Base-by-base conservation (phyloP, 2,888 invertebrate genomes). In the Acrobasis suavella region DNA sequence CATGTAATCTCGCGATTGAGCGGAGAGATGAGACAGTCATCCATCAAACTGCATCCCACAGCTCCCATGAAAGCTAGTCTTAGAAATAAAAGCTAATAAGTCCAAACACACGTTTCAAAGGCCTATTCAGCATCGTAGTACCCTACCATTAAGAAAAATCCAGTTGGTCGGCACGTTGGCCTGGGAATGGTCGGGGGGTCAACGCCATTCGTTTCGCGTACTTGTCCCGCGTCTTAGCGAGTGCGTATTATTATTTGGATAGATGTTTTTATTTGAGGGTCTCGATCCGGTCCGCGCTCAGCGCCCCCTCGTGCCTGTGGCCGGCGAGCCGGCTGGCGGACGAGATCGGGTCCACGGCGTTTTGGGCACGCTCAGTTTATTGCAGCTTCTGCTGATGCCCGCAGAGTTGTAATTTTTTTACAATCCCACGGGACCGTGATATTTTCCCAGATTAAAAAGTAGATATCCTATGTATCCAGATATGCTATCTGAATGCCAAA, bases 211-310 rank as follows among this genome's bases (percentile, higher is more conserved):
- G 86, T 81, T 83, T 86, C 87, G 85, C 85, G 90, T 90, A 91
- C 91, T 91, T 88, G 91, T 89, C 87, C 82, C 81, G 86, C 75
- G 85, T 83, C 56, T 42, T 22, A 84, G 85, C 86, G 84, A 84
- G 87, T 88, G 86, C 83, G 88, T 91, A 91, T 91, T 92, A 91
- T 91, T 92, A 91, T 91, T 91, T 82, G 85, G 89, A 91, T 89
- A 87, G 89, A 89, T 91, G 90, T 89, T 91, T 91, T 91, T 90
- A 90, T 89, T 91, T 90, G 85, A 90, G 91, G 91, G 91, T 90
- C 89, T 87, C 81, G 86, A 91, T 88, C 91, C 91, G 92, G 91
- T 91, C 89, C 85, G 82, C 71, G 87, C 89, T 84, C 82, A 72
- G 87, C 86, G 87, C 89, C 87, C 91, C 89, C 89, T 86, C 89